Conservation (phyloP, 2,888 invertebrate genomes). For the Ophioninae sp. region DNA sequence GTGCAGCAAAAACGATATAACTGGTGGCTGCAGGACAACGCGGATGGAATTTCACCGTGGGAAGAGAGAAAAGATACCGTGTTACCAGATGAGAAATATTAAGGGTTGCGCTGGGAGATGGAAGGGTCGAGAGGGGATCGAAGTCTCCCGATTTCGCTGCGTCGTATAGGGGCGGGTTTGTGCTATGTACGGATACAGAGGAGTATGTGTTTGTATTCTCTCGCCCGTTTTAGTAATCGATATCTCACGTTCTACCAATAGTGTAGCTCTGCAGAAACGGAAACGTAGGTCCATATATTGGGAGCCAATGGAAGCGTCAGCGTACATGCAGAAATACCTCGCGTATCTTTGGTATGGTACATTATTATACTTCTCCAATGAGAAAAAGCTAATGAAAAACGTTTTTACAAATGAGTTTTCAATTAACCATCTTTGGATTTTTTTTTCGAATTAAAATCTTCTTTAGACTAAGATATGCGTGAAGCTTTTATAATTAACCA, state of each 20-base stretch:
- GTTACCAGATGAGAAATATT: not conserved
- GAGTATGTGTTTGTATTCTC: slow-evolving; percentile 24
- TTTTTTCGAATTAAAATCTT: not conserved
- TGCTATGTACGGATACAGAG: slow-evolving; percentile 12
- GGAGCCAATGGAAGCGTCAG: slow-evolving; percentile 19
- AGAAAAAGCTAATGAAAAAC: not conserved
- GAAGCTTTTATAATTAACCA: not conserved
- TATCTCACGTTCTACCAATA: slow-evolving; percentile 50
- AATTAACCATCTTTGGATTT: too few species aligned
- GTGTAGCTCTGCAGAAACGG: slow-evolving; percentile 10
- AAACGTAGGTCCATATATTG: slow-evolving; percentile 32
- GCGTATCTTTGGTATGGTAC: not conserved
- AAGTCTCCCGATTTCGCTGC: slow-evolving; percentile 11
- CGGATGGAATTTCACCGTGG: not conserved
- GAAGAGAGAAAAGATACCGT: not conserved
- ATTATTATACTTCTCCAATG: not conserved
- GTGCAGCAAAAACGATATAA: not conserved
- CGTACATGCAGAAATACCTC: not conserved
- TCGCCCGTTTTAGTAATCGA: slow-evolving; percentile 50
- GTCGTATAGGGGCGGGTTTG: slow-evolving; percentile 1
- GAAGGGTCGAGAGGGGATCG: not conserved
- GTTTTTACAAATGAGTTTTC: not conserved
- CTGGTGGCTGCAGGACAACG: not conserved
- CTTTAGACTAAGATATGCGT: not conserved
- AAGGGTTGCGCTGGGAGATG: not conserved